Base-by-base conservation (phyloP, 2,888 invertebrate species). In the Drosophila hamatofila region DNA sequence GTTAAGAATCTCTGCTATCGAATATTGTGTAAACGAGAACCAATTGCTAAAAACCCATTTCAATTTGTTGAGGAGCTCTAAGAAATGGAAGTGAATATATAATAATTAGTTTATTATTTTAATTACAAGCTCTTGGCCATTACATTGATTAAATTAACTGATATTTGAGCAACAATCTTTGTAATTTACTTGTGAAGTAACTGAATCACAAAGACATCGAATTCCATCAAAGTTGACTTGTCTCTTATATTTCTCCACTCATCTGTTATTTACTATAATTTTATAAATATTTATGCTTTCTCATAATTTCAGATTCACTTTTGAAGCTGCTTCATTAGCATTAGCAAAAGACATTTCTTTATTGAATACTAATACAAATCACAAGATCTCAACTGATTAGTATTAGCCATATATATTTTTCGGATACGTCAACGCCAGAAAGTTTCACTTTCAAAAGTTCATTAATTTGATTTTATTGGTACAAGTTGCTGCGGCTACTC, bases 391-490 rank as follows among this genome's bases (percentile, higher is more conserved):
- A 55, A 42, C 49, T 71, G 57, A 42, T 75, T 70, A 58, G 71
- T 75, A 61, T 18, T 25, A 18, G 18, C 23, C 30, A 52, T 54
- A 57, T 18, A 46, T 57, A 30, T 69, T 63, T n/a, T 39, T 16
- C 18, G 37, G 21, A 49, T 72, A 61, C 63, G 63, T 72, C 72
- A 72, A 77, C 72, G 63, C 42, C 58, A 51, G 59, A 69, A 72
- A 86, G 80, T 86, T 86, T 86, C 85, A 86, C 88, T 86, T 88
- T 86, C 80, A 66, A 77, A 83, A 85, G 51, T 82, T 78, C 64
- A 83, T 82, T 74, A 81, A 81, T 77, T 82, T 74, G 80, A 81
- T 77, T 86, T 86, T 70, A 88, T 70, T 78, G 58, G 63, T 72
- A 75, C 85, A 66, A 63, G 75, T 78, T 81, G n/a, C 75, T 79